phyloP scores from a whole-genome alignment of 2,797 vertebrate genomes.

The Artibeus lituratus region DNA sequence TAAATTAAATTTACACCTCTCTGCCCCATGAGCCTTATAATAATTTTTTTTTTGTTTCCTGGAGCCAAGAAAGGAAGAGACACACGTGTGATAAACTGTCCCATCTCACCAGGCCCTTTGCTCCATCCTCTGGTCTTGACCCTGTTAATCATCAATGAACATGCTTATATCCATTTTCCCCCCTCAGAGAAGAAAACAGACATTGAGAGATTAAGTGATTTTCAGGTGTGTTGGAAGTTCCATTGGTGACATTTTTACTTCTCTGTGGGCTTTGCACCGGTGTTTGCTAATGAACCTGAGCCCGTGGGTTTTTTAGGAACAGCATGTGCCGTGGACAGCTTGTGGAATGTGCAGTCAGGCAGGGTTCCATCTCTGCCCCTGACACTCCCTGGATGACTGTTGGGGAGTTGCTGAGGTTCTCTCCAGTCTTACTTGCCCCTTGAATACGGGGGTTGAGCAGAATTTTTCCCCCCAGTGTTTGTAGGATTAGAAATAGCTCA shows the following conservation, averaged over 20 bases:
- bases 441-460: background rate
- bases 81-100: background rate
- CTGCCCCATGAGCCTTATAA: background rate
- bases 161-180: background rate
- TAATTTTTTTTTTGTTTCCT: background rate
- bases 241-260: background rate
- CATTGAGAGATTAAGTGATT: constrained; percentile 27
- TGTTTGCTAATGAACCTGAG: background rate
- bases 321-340: background rate
- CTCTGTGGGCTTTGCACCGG: background rate
- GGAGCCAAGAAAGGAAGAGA: background rate
- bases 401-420: background rate
- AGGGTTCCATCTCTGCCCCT: background rate
- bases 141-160: background rate
- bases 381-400: background rate
- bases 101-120: rapidly evolving
- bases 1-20: background rate
- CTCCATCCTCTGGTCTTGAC: background rate
- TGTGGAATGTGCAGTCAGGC: background rate
- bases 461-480: background rate
- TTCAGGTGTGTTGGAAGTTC: background rate
- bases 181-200: background rate
- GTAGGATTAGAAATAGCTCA: background rate
- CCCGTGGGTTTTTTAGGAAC: background rate
- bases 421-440: background rate